Evolutionary conservation across 2,113 vertebrate species (phyloP).

Genomic region (Chauna torquata): DNA sequence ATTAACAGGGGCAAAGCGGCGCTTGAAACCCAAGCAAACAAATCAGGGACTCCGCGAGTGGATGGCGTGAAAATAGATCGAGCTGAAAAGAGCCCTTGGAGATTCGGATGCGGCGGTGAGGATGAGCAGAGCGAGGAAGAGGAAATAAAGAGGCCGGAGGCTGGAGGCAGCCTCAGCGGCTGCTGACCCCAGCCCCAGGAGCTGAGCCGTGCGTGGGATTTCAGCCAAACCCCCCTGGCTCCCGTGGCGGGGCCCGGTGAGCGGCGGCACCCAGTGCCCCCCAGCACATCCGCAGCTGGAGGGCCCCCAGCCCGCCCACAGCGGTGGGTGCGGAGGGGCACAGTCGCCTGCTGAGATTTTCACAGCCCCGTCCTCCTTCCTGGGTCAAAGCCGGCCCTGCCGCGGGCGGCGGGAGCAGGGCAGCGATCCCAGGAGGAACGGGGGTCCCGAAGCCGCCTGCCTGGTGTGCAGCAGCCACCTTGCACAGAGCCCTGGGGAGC

Average conservation of each 20-base stretch:
- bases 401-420: not conserved
- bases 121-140: not conserved
- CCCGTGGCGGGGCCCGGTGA: accelerated
- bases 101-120: not conserved
- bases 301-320: too few relatives aligned
- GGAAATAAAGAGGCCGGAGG: not conserved
- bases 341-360: not conserved
- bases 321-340: not conserved
- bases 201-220: accelerated
- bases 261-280: not conserved
- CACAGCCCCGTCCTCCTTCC: not conserved
- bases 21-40: not conserved
- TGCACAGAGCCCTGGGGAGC: accelerated
- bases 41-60: accelerated
- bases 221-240: not conserved
- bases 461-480: accelerated
- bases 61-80: accelerated
- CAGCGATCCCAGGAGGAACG: not conserved
- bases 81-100: not conserved
- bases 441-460: not conserved
- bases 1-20: not conserved
- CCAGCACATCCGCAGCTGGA: not conserved
- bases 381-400: not conserved
- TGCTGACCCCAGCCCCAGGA: accelerated
- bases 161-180: not conserved